Evolutionary conservation across 2,113 vertebrate species (phyloP).

Genomic region (Sinocyclocheilus rhinocerous): DNA sequence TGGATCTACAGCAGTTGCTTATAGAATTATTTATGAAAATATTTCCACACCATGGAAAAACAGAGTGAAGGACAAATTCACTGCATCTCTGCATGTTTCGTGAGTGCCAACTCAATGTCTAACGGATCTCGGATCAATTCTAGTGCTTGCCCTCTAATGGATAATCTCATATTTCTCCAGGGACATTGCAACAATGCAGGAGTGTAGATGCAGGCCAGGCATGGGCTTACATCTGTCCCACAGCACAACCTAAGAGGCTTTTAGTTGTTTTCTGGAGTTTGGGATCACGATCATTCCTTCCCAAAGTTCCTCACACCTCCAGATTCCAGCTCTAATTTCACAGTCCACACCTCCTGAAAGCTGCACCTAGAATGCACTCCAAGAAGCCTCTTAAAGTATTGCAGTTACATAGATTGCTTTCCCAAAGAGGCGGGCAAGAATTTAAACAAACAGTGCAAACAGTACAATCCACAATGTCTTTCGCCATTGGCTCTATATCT

Average conservation of each 20-base stretch:
- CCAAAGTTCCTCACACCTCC: not conserved
- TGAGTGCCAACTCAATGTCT: not conserved
- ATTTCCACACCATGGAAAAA: not conserved
- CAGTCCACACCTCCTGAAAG: conserved; percentile 15
- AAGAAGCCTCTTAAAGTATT: conserved; percentile 33
- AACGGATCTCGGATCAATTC: conserved; percentile 5
- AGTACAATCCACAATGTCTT: not conserved
- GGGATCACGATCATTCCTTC: not conserved
- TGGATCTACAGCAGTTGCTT: conserved; percentile 4
- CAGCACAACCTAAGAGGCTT: conserved; percentile 32
- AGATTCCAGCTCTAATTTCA: conserved; percentile 29
- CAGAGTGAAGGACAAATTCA: not conserved
- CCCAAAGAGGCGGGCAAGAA: not conserved
- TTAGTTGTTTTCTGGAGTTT: conserved; percentile 34
- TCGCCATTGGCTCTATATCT: not conserved
- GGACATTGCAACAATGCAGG: conserved; percentile 1
- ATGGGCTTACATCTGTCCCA: conserved; percentile 11
- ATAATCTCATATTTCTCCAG: conserved; percentile 25
- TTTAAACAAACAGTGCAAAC: not conserved
- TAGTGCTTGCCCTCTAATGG: conserved; percentile 24
- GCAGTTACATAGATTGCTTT: conserved; percentile 34
- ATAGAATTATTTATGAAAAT: conserved; percentile 6
- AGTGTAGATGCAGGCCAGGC: not conserved
- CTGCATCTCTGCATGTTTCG: not conserved
- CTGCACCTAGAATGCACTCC: not conserved